Evolutionary conservation across 1,140 invertebrate genomes (phyloP).

Genomic region (Drosophila azteca): DNA sequence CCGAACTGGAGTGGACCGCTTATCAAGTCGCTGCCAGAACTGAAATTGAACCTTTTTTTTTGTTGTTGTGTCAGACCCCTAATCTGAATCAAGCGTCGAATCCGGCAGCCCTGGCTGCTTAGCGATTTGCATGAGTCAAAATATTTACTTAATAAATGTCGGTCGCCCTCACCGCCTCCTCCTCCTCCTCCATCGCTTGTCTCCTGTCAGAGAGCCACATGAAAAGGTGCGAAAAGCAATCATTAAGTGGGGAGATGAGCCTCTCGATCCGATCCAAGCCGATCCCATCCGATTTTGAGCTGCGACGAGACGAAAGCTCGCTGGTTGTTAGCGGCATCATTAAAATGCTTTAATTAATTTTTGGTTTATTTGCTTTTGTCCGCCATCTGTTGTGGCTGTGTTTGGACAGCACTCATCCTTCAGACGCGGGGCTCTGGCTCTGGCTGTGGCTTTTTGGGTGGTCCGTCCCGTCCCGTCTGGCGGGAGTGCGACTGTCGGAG

Average conservation of each 20-base stretch:
- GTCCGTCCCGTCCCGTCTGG: conserved; percentile 32
- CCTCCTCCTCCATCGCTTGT: neutral
- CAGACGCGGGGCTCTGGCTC: conserved; percentile 31
- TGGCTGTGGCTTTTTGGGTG: conserved; percentile 58
- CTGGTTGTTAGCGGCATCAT: conserved; percentile 65
- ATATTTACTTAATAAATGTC: conserved; percentile 74
- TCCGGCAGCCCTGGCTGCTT: conserved; percentile 22
- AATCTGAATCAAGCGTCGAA: too few species aligned
- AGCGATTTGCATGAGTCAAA: conserved; percentile 75
- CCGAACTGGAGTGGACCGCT: neutral
- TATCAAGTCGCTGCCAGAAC: neutral
- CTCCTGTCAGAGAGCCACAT: neutral
- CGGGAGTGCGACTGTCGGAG: conserved; percentile 30
- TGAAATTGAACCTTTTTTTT: conserved; percentile 20
- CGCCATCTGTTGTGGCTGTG: neutral
- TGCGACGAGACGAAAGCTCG: conserved; percentile 4
- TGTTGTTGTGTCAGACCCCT: neutral
- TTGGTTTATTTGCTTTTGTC: conserved; percentile 40
- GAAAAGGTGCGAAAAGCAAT: conserved; percentile 77
- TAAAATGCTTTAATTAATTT: conserved; percentile 80
- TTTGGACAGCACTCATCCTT: conserved; percentile 63
- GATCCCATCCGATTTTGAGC: neutral
- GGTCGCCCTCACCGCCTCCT: neutral
- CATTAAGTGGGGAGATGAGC: conserved; percentile 48
- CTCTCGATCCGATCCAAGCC: conserved; percentile 7